Conservation (phyloP, 2,113 vertebrate genomes). For the Gulo gulo region DNA sequence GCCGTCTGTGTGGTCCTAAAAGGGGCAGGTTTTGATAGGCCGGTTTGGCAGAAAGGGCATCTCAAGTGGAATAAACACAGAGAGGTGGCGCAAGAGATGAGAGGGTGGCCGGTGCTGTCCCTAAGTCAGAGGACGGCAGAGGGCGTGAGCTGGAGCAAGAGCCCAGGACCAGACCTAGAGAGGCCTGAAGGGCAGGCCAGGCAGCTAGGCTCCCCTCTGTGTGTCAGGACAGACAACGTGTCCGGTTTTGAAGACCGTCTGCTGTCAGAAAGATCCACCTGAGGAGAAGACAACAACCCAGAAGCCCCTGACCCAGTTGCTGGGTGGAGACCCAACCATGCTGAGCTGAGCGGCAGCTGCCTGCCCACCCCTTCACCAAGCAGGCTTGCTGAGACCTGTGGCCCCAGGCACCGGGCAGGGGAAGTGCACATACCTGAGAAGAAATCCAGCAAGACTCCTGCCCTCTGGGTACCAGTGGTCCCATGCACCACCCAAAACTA, state of each 20-base stretch:
- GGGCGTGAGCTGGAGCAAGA: background rate
- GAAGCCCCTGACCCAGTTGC: background rate
- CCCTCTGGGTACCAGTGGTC: background rate
- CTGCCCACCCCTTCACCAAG: no score
- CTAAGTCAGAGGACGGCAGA: background rate
- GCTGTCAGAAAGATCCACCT: background rate
- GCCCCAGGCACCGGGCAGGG: background rate
- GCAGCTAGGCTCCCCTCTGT: background rate
- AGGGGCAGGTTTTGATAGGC: background rate
- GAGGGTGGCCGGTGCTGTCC: background rate
- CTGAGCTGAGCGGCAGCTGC: background rate
- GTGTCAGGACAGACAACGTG: rapidly evolving
- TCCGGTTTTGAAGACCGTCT: background rate
- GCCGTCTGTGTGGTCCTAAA: background rate
- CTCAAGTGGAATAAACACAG: background rate
- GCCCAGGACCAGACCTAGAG: no score
- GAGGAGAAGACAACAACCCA: background rate
- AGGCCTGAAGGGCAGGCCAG: rapidly evolving
- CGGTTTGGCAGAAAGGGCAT: background rate
- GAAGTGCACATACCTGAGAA: background rate
- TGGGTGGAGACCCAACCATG: background rate
- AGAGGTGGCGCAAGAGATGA: background rate
- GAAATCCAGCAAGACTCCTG: background rate
- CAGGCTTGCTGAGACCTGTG: background rate
- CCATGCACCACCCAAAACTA: background rate